Evolutionary conservation across 2,797 vertebrate species (phyloP), one percentile per base, ranked within the genome.

Genomic region (Serranus cabrilla): DNA sequence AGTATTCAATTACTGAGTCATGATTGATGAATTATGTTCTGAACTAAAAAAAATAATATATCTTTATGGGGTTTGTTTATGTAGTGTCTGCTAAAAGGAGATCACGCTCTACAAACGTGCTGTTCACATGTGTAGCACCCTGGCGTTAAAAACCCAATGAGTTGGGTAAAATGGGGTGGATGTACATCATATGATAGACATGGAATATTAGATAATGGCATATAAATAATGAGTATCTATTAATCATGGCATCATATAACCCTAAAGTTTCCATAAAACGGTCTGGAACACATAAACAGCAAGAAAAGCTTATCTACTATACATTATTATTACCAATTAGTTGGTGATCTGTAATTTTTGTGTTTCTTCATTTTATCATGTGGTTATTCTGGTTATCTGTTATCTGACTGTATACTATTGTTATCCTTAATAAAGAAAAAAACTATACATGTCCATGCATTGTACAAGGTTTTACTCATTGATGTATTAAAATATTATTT

Each of bases 91-190:
- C 23, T 20, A 34, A 42, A 59, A 57, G 16, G 14, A 75, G 16
- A 55, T 11, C 18, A 21, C 49, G 20, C 34, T 51, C 31, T 13
- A 34, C 8, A 60, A 52, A 60, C 9, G 39, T 54, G 34, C 7
- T 42, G 50, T 39, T 42, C 34, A 20, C 31, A 40, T 34, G 12
- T 39, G 20, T 14, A 14, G 9, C 14, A 8, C 46, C 16, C 6
- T 60, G 17, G 50, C 31, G 17, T 54, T 59, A 37, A n/a, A n/a
- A n/a, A n/a, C n/a, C n/a, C 18, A 63, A 51, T 46, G 17, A 58
- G 46, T 18, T 39, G 4, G 11, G 25, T 16, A 18, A 46, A 3
- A 39, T n/a, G 11, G 23, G 1, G n/a, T n/a, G n/a, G n/a, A n/a
- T n/a, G n/a, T n/a, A n/a, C n/a, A n/a, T n/a, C n/a, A n/a, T n/a